Percentiles rank a stretch among this genome's conserved stretches.
These are phyloP conservation scores for Champsocephalus gunnari DNA, from an alignment of 2,797 vertebrate genomes.

Conservation along the genomic window DNA sequence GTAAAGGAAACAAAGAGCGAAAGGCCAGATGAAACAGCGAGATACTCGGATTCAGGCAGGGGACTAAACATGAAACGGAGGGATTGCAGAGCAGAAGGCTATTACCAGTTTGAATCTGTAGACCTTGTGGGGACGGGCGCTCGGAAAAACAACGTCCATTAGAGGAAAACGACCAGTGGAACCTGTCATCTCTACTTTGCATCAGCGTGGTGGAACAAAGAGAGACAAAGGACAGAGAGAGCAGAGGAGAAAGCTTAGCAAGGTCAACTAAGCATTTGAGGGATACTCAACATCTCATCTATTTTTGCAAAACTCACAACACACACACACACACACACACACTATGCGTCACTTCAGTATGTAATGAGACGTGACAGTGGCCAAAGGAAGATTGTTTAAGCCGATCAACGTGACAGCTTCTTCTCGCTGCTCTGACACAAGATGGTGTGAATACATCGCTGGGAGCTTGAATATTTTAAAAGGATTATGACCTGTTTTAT, in stretches of 20 bases:
- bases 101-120: slow-evolving; percentile 50
- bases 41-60: slow-evolving; percentile 24
- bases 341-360: slow-evolving; percentile 19
- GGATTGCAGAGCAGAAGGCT: slow-evolving; percentile 28
- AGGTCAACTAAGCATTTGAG: slow-evolving; percentile 75
- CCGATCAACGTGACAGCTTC: slow-evolving; percentile 50
- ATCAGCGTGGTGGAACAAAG: slow-evolving; percentile 49
- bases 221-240: slow-evolving; percentile 56
- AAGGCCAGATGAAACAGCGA: slow-evolving; percentile 29
- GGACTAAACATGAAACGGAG: slow-evolving; percentile 16
- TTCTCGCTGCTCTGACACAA: slow-evolving; percentile 35
- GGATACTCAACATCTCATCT: slow-evolving; percentile 60
- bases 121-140: slow-evolving; percentile 29
- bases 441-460: slow-evolving; percentile 32
- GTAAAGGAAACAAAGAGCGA: slow-evolving; percentile 54
- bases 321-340: too few relatives aligned
- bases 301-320: slow-evolving; percentile 37
- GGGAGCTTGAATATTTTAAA: slow-evolving; percentile 42
- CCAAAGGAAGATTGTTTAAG: slow-evolving; percentile 56
- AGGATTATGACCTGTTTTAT: slow-evolving; percentile 22
- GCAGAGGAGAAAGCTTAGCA: slow-evolving; percentile 56
- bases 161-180: slow-evolving; percentile 60
- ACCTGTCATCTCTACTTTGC: slow-evolving; percentile 67
- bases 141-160: slow-evolving; percentile 38
- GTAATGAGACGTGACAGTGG: slow-evolving; percentile 64